Base-by-base conservation (phyloP, 2,797 vertebrate genomes). In the Notamacropus eugenii region DNA sequence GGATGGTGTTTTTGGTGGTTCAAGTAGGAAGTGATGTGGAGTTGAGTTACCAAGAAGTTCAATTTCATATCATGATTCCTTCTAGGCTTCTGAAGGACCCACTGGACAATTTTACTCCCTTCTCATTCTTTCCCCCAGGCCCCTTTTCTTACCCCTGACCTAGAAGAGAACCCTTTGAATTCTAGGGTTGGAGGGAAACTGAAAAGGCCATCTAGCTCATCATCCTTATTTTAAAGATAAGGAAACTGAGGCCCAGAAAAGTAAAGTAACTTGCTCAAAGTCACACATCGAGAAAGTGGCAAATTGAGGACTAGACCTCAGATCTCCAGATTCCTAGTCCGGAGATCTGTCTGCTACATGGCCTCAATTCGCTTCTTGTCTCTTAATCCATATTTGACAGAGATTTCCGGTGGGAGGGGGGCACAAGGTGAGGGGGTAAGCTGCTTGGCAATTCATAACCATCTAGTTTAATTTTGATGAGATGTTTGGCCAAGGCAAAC, bases 381-480 rank as follows among this genome's bases (percentile, higher is more conserved):
- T 92, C 55, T 99, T 97, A 99, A 94, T 99, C 98, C n/a, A 97
- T 97, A 96, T 98, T 96, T 1, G 98, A 97, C 91, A 98, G 92
- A 97, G 98, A 98, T 97, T 99, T 99, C 97, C 99, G 99, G 98
- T 99, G 99, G 4, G 99, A 98, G 0, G 99, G 99, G 0, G 99
- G 99, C 97, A 99, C 98, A 13, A 99, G 99, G 98, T 99, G 99
- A 0, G 90, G 54, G 9, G 99, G 99, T 52, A 99, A 98, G 0
- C 98, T 99, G 91, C 52, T 97, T 59, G 99, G 99, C 62, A 99
- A 99, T 99, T 99, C 99, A 24, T 99, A 99, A 8, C 99, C 99
- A 90, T 99, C 99, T 95, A 99, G 98, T 96, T 99, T 99, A 97
- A 99, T 98, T 98, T 99, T 99, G 98, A 99, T 99, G 93, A 99